Conservation (phyloP, 2,113 vertebrate genomes). For the Zapornia atra region DNA sequence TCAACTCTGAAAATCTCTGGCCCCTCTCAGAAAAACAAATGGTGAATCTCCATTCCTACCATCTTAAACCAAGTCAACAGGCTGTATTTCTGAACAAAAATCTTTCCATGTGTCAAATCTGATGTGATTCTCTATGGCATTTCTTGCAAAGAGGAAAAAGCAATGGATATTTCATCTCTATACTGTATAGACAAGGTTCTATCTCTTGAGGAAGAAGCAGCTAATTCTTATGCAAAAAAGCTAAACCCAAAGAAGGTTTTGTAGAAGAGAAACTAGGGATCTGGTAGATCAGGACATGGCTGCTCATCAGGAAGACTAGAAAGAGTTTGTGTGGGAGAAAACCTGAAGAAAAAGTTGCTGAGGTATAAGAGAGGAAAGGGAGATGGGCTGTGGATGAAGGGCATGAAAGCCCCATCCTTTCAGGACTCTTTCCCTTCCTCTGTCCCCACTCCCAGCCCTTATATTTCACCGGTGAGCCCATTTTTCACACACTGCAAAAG, state of each 20-base stretch:
- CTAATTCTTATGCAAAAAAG: not conserved
- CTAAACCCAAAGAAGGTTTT: not conserved
- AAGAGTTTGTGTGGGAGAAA: not conserved
- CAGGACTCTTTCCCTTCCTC: not conserved
- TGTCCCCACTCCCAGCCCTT: not conserved
- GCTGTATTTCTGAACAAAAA: not conserved
- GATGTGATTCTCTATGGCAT: not conserved
- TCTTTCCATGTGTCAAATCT: not conserved
- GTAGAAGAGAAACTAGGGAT: not conserved
- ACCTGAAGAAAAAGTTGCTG: not conserved
- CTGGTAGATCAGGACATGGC: rapidly evolving
- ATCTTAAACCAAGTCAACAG: not conserved
- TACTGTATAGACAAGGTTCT: not conserved
- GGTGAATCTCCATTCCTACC: not conserved
- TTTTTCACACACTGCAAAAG: not conserved
- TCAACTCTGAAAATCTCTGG: not conserved
- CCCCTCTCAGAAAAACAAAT: not conserved
- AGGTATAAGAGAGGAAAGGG: not conserved
- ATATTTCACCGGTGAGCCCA: not conserved
- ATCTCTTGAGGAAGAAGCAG: not conserved
- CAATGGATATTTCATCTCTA: not conserved
- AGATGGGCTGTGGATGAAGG: not conserved
- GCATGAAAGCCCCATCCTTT: not conserved
- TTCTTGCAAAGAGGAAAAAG: not conserved
- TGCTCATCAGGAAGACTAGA: not conserved